Conservation (phyloP, 1,140 invertebrate species). For the Lepidostoma basale region DNA sequence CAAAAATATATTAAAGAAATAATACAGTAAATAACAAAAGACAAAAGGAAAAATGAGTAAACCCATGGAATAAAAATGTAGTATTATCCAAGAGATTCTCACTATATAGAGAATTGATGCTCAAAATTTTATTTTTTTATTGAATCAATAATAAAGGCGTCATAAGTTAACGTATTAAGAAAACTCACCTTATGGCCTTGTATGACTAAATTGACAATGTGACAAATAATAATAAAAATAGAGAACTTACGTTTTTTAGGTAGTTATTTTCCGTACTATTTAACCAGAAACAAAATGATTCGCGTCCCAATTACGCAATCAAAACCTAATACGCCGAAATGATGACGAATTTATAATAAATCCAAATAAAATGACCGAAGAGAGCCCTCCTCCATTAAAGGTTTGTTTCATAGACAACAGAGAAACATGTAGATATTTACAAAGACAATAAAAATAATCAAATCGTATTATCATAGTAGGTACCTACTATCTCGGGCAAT, state of each 20-base stretch:
- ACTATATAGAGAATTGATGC: too few species aligned
- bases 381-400: conserved; percentile 23
- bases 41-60: too few species aligned
- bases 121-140: too few species aligned
- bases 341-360: conserved; percentile 8
- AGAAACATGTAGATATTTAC: not conserved
- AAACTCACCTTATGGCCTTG: conserved; percentile 28
- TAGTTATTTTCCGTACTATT: not conserved
- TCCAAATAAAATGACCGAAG: conserved; percentile 11
- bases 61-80: too few species aligned
- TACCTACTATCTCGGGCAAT: too few species aligned
- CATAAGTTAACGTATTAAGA: not conserved
- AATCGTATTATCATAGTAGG: too few species aligned
- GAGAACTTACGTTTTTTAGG: conserved; percentile 10
- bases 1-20: too few species aligned
- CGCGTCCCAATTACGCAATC: not conserved
- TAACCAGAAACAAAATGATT: not conserved
- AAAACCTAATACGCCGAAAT: not conserved
- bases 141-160: too few species aligned
- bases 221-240: conserved; percentile 16
- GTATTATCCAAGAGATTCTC: too few species aligned
- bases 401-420: conserved; percentile 23
- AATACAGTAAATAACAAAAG: too few species aligned
- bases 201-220: conserved; percentile 25
- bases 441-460: conserved; percentile 1